Conservation (phyloP, 2,888 invertebrate genomes). For the Caenorhabditis drosophilae region DNA sequence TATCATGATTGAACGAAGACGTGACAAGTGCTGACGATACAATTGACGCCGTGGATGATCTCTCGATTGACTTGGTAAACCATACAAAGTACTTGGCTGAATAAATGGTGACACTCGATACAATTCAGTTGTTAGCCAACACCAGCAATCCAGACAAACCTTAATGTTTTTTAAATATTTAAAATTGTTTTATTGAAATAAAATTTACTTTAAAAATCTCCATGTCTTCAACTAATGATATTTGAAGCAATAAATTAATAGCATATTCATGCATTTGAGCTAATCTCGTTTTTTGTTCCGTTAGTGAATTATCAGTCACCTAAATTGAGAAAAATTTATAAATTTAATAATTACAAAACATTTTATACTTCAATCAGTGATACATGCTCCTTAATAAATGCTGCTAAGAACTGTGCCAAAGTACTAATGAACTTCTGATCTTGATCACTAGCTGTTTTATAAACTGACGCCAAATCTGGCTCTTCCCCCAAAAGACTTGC, state of each 20-base stretch:
- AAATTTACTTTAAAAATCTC: slow-evolving; percentile 87
- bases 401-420: slow-evolving; percentile 93
- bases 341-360: no score
- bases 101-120: slow-evolving; percentile 84
- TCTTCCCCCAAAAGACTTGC: slow-evolving; percentile 24
- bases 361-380: slow-evolving; percentile 67
- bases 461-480: slow-evolving; percentile 93
- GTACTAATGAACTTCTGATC: slow-evolving; percentile 99
- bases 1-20: slow-evolving; percentile 94
- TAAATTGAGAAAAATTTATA: no score
- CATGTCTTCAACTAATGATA: slow-evolving; percentile 95
- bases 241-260: slow-evolving; percentile 71
- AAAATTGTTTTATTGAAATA: no score
- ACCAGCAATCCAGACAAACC: slow-evolving; percentile 99
- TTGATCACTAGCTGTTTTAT: slow-evolving; percentile 88
- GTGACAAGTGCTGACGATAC: slow-evolving; percentile 48
- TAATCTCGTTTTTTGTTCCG: slow-evolving; percentile 12
- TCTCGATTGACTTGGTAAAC: slow-evolving; percentile 10
- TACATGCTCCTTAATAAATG: slow-evolving; percentile 95
- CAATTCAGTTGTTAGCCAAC: slow-evolving; percentile 86
- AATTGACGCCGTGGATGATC: slow-evolving; percentile 27
- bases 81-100: slow-evolving; percentile 21
- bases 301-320: slow-evolving; percentile 23
- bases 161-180: no score
- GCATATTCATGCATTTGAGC: slow-evolving; percentile 56